Evolutionary conservation across 2,797 vertebrate species (phyloP), one percentile per base, ranked within the genome.

Genomic region (Mormyrops attenuatus): DNA sequence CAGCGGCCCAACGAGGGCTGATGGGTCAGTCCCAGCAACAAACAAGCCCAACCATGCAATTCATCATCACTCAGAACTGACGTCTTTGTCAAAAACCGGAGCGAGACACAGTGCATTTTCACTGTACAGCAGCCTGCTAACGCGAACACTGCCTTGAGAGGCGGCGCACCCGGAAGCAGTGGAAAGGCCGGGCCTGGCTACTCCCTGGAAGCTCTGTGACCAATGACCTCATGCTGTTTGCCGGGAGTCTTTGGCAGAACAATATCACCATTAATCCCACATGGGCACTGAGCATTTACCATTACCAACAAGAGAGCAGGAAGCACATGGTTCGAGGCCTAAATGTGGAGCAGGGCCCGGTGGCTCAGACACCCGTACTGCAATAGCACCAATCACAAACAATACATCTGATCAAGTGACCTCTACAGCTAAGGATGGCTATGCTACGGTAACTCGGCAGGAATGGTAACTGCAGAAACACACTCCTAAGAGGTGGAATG

Each of bases 221-320:
- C 80, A 88, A 93, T 96, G 95, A 96, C 94, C 94, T 96, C 95
- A 95, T 94, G 92, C 91, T 91, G 93, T 94, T 94, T 94, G 94
- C 95, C 95, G 94, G 91, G 88, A 93, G 94, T 94, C 93, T 95
- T 94, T 93, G 92, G 82, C 90, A 90, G 93, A 91, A 95, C 95
- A 96, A 95, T 94, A 92, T 77, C 91, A 91, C 91, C 93, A 94
- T 95, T 95, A 90, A 94, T 94, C 34, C 30, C 84, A 26, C 63
- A 63, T 53, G 85, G 89, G 3, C 90, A 86, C 92, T 92, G 92
- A 93, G 93, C 91, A 92, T 91, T 91, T 3, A 0, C 53, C 50
- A 57, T 11, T 8, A 91, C 15, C 34, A 88, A 63, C 88, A 89
- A 5, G 53, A 92, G 38, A 87, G 60, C 60, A 89, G 88, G 89